phyloP scores from a whole-genome alignment of 1,140 invertebrate genomes.

The Whitmania pigra region DNA sequence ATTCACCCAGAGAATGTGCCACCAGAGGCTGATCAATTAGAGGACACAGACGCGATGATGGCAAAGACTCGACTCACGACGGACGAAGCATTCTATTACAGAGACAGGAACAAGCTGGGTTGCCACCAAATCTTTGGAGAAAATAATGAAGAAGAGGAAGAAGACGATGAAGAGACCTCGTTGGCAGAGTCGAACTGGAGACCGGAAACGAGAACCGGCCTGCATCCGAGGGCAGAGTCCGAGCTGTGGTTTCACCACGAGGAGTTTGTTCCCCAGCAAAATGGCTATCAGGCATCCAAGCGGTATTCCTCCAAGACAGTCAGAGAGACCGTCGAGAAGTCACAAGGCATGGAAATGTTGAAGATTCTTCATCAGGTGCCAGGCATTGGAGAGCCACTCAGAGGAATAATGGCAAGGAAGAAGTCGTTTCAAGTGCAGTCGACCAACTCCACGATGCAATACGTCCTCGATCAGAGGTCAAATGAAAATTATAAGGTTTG shows the following conservation, averaged over 20 bases:
- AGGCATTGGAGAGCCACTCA: too few species aligned
- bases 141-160: not conserved
- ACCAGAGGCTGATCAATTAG: not conserved
- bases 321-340: constrained; percentile 8
- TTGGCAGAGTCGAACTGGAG: not conserved
- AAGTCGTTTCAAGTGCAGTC: constrained; percentile 1
- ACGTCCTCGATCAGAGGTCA: constrained; percentile 12
- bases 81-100: constrained; percentile 3
- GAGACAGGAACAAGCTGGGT: not conserved
- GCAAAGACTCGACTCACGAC: constrained; percentile 13
- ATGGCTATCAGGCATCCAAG: too few species aligned
- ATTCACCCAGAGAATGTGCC: not conserved
- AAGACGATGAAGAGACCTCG: not conserved
- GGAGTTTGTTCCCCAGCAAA: not conserved
- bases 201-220: not conserved
- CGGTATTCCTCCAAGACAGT: not conserved
- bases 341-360: constrained; percentile 13
- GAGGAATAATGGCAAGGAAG: too few species aligned
- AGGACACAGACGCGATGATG: not conserved
- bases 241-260: not conserved
- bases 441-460: constrained; percentile 14
- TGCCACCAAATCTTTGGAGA: not conserved
- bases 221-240: not conserved
- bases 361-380: not conserved
- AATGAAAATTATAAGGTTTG: constrained; percentile 21